Percentiles rank a stretch among this genome's conserved stretches.
These are phyloP conservation scores for Brachionus rubens DNA, from an alignment of 1,140 invertebrate genomes.

Conservation along the genomic window DNA sequence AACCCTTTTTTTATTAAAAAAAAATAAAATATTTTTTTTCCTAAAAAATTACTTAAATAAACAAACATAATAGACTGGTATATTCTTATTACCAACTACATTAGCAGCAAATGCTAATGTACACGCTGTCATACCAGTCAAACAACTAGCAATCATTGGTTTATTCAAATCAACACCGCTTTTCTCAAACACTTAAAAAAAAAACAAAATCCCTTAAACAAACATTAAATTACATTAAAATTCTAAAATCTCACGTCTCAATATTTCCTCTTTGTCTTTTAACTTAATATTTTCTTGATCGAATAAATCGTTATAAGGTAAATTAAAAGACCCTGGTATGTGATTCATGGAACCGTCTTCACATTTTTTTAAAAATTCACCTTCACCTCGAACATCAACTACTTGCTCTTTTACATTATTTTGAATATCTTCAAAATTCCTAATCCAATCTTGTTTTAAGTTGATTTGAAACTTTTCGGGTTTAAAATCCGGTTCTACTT, in stretches of 20 bases:
- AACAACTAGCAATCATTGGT: conserved; percentile 8
- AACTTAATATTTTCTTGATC: conserved; percentile 14
- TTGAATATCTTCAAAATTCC: not conserved
- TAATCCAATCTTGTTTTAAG: not conserved
- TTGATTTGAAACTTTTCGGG: conserved; percentile 9
- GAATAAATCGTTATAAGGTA: conserved; percentile 36
- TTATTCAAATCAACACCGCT: conserved; percentile 16
- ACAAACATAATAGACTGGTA: conserved; percentile 30
- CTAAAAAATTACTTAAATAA: not conserved
- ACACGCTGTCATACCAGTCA: conserved; percentile 46
- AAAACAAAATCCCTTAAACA: not conserved
- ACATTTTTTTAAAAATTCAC: not conserved
- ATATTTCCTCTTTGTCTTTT: conserved; percentile 23
- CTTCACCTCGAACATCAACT: not conserved
- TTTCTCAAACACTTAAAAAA: conserved; percentile 20
- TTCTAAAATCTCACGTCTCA: not conserved
- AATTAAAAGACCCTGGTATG: conserved; percentile 17
- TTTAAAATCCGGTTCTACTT: not conserved
- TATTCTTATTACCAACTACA: not conserved
- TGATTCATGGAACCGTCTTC: not conserved
- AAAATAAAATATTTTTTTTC: not conserved
- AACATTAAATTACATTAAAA: not conserved
- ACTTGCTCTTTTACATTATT: conserved; percentile 15
- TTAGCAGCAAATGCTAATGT: conserved; percentile 29
- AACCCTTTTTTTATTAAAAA: conserved; percentile 22